phyloP scores from a whole-genome alignment of 2,888 invertebrate species.

The Tiliacea aurago region DNA sequence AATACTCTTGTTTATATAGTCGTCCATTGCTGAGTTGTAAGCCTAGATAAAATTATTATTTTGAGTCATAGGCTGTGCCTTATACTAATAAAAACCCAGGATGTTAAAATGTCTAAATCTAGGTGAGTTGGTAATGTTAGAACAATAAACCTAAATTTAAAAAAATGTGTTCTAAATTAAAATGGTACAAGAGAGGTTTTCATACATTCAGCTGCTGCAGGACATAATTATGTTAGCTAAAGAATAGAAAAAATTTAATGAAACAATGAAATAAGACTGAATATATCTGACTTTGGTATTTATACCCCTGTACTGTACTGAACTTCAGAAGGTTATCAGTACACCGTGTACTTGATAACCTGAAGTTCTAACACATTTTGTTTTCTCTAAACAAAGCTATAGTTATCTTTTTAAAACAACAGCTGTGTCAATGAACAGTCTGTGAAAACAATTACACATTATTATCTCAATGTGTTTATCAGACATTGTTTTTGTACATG shows the following conservation, averaged over 20 bases:
- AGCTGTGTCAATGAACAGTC: conserved; percentile 41
- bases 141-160: conserved; percentile 17
- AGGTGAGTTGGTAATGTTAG: background rate
- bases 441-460: conserved; percentile 46
- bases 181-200: background rate
- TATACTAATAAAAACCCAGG: too few relatives aligned
- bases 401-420: conserved; percentile 33
- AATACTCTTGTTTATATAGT: conserved; percentile 93
- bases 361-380: conserved; percentile 3
- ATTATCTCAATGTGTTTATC: conserved; percentile 43
- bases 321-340: too few relatives aligned
- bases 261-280: background rate
- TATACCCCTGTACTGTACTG: background rate
- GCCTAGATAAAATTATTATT: conserved; percentile 66
- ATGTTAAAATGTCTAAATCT: background rate
- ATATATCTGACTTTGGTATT: background rate
- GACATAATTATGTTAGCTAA: background rate
- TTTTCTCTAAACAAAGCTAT: conserved; percentile 23
- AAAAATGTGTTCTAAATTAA: background rate
- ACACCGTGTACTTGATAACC: background rate
- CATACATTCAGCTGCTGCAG: background rate
- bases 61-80: background rate
- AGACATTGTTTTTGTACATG: conserved; percentile 9
- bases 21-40: conserved; percentile 87
- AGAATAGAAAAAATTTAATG: background rate